These are phyloP conservation scores for Nesoenas mayeri DNA, from an alignment of 2,113 vertebrate species.

Conservation along the genomic window DNA sequence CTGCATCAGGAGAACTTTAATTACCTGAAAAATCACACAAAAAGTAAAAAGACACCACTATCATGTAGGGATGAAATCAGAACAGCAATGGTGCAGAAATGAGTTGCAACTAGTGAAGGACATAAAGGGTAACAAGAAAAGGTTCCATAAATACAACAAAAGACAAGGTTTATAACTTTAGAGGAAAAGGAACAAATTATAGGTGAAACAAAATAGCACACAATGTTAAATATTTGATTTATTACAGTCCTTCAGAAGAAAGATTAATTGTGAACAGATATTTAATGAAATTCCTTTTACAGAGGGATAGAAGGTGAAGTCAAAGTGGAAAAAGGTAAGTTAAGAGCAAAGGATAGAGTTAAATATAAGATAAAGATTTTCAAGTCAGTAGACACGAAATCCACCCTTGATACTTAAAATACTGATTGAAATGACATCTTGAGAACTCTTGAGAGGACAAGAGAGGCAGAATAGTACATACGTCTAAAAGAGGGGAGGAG, in stretches of 20 bases:
- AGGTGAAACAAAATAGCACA: neutral
- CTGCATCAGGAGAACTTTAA: neutral
- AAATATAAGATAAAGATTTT: conserved; percentile 15
- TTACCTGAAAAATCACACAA: neutral
- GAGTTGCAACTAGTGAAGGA: neutral
- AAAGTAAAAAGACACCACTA: neutral
- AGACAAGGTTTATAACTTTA: neutral
- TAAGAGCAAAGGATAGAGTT: neutral
- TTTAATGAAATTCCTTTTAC: neutral
- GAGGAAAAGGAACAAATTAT: neutral
- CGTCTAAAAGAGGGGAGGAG: neutral
- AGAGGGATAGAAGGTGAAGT: neutral
- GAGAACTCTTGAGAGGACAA: neutral
- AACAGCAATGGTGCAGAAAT: neutral
- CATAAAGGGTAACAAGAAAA: neutral
- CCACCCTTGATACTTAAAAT: neutral
- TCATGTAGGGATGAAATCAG: neutral
- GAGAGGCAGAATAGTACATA: neutral
- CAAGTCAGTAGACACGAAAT: neutral
- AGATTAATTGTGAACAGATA: neutral
- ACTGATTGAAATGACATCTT: neutral
- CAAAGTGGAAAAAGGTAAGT: neutral
- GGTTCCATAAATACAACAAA: neutral
- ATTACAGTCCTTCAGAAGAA: neutral
- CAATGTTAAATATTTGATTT: neutral